Base-by-base conservation (phyloP, 2,113 vertebrate genomes). In the Psittacus erithacus region DNA sequence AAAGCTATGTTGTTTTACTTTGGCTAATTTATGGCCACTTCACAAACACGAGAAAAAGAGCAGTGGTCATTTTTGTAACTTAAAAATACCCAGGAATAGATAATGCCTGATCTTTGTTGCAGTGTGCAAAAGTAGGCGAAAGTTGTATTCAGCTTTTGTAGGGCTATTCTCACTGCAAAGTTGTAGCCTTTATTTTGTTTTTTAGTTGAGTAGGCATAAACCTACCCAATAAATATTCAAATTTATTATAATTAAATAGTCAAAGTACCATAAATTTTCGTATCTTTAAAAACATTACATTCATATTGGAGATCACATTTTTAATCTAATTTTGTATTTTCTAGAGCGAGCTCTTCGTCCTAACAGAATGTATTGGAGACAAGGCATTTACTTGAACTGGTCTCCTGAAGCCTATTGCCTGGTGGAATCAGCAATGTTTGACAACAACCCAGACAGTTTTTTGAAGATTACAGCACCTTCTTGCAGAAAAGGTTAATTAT, bases 371-470 rank as follows among this genome's bases (percentile, higher is more conserved):
- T 99, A 99, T 65, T 99, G 99, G 99, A 98, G 98, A 88, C 99
- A 98, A 92, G 99, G 99, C n/a, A 97, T 99, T 95, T 99, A 99
- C 95, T 95, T 99, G 95, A 99, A 98, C 47, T 99, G 99, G 99
- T 99, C 98, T 74, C 98, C 98, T 27, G 99, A 99, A 92, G 99
- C 99, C 17, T 99, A 99, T 85, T 99, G 99, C 76, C 97, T 99
- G 60, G 98, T 99, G 92, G 99, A 99, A 96, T 98, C 99, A 2
- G 97, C 98, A 43, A 82, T 97, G 4, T 93, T 98, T 86, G 98
- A 98, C 75, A 96, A 98, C 65, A 98, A 95, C 41, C 95, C 98
- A 12, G 98, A 99, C 93, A 99, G 99, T 94, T 99, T 99, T 81
- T 97, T 99, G 95, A 98, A 98, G 97, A 98, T 99, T 80, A 99